These are phyloP conservation scores for Crypturellus undulatus DNA, from an alignment of 2,113 vertebrate genomes.

Conservation along the genomic window DNA sequence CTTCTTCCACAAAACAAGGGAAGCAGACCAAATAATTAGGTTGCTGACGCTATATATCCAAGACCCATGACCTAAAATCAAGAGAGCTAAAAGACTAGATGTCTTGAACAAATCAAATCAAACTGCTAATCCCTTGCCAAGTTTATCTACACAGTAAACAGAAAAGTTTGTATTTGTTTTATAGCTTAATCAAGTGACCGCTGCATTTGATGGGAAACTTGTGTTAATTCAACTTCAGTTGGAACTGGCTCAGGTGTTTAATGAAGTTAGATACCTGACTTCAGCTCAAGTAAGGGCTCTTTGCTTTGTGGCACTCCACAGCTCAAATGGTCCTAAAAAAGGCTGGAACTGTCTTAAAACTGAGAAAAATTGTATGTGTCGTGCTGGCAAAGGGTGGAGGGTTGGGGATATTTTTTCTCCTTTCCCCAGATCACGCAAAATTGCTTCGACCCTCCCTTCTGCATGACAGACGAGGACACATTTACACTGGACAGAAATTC, in stretches of 20 bases:
- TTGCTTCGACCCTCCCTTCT: too few relatives aligned
- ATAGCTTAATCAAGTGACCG: not conserved
- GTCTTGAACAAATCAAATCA: not conserved
- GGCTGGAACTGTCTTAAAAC: not conserved
- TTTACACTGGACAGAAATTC: not conserved
- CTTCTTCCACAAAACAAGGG: not conserved
- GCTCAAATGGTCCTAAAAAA: not conserved
- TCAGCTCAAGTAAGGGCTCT: not conserved
- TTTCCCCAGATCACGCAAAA: not conserved
- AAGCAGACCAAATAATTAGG: fast-evolving
- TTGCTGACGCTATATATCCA: not conserved
- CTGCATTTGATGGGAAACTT: not conserved
- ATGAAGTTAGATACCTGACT: not conserved
- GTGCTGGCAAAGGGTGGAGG: not conserved
- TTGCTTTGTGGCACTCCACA: not conserved
- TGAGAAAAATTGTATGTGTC: fast-evolving
- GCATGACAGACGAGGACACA: too few relatives aligned
- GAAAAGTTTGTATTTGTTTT: not conserved
- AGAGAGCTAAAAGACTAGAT: not conserved
- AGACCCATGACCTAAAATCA: not conserved
- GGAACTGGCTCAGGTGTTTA: not conserved
- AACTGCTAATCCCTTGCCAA: not conserved
- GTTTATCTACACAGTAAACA: fast-evolving
- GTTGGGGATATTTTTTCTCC: not conserved
- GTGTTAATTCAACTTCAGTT: not conserved